Percentiles rank a stretch among this genome's conserved stretches.
Conservation (phyloP, 2,888 invertebrate species). For the Leucania comma region DNA sequence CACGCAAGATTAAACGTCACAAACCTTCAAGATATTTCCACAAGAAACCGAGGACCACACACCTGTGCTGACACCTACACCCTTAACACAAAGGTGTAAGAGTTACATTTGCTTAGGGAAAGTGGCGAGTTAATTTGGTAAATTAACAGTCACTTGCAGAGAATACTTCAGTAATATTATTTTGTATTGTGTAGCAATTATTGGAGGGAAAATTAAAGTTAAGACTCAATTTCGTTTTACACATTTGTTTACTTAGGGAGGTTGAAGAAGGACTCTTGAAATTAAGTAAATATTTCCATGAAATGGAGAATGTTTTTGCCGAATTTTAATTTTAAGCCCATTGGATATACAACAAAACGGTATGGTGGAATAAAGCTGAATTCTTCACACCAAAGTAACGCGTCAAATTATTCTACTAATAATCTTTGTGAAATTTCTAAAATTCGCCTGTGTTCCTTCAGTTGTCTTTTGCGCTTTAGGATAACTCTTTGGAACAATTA, state of each 20-base stretch:
- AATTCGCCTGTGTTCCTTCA: too few relatives aligned
- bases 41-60: conserved; percentile 69
- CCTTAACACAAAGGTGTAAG: conserved; percentile 66
- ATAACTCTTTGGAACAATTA: too few relatives aligned
- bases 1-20: conserved; percentile 91
- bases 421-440: too few relatives aligned
- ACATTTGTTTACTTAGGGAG: conserved; percentile 42
- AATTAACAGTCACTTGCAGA: conserved; percentile 81
- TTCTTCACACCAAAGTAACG: not conserved
- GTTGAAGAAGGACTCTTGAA: conserved; percentile 9
- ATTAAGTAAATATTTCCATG: conserved; percentile 15
- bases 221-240: conserved; percentile 57
- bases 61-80: conserved; percentile 63
- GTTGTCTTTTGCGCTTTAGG: too few relatives aligned
- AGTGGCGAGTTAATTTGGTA: conserved; percentile 58
- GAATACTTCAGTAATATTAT: conserved; percentile 70
- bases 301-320: conserved; percentile 3
- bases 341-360: not conserved
- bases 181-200: conserved; percentile 76
- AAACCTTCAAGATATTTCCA: conserved; percentile 84
- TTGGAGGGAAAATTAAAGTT: conserved; percentile 67
- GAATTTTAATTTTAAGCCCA: not conserved
- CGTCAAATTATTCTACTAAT: too few relatives aligned
- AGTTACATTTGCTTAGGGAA: conserved; percentile 56
- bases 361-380: not conserved